phyloP scores from a whole-genome alignment of 35 echinoderm and acorn worm genomes.

The Apostichopus parvimensis region DNA sequence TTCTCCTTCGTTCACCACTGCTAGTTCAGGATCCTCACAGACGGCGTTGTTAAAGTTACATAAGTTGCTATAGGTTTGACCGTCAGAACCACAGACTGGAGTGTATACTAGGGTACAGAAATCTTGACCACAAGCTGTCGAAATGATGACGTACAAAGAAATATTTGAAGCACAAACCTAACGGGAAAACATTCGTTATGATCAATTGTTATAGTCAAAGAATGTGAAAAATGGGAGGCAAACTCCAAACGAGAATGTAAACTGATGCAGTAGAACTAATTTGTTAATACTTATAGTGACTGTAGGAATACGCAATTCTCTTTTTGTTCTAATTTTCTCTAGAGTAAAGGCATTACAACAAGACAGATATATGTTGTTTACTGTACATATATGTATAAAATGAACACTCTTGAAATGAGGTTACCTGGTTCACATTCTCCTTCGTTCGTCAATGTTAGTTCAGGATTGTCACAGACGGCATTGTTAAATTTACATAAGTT shows the following conservation, averaged over 20 bases:
- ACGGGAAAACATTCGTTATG: too few species aligned
- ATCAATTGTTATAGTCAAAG: too few species aligned
- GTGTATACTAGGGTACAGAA: background rate
- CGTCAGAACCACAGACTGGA: constrained; percentile 43
- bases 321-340: too few species aligned
- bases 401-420: background rate
- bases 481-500: constrained; percentile 13
- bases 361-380: background rate
- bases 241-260: too few species aligned
- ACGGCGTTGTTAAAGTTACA: constrained; percentile 24
- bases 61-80: constrained; percentile 19
- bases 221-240: too few species aligned
- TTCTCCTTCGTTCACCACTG: constrained; percentile 7
- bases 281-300: too few species aligned
- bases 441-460: background rate
- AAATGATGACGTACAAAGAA: background rate
- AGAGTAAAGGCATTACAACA: too few species aligned
- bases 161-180: too few species aligned
- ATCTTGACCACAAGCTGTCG: constrained; percentile 11
- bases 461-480: constrained; percentile 11
- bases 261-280: too few species aligned
- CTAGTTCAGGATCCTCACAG: constrained; percentile 37
- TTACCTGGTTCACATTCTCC: constrained; percentile 46
- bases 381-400: background rate
- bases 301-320: too few species aligned